A percentile compares a stretch with the other conserved stretches of the same genome.
Evolutionary conservation across 2,113 vertebrate genomes (phyloP).

Genomic region (Micronycteris hirsuta): DNA sequence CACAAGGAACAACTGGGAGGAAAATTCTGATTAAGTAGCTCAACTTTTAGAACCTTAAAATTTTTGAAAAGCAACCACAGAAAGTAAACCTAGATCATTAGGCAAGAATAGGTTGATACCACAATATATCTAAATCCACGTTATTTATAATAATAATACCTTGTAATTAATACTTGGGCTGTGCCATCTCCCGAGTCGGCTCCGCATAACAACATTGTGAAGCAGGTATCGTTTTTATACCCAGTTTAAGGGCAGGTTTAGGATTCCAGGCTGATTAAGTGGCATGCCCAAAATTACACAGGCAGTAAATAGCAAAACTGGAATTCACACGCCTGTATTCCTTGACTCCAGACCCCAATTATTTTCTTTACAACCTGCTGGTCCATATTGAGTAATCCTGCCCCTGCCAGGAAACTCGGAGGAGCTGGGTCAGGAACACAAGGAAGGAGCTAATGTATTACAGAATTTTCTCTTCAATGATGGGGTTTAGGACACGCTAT

Average conservation of each 20-base stretch:
- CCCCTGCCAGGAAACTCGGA: not conserved
- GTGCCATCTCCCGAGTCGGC: not conserved
- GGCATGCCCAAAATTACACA: not conserved
- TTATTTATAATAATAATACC: not conserved
- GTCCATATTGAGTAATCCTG: not conserved
- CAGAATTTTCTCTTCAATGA: not conserved
- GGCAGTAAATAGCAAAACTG: not conserved
- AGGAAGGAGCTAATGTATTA: not conserved
- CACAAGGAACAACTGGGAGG: not conserved
- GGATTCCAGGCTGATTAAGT: not conserved
- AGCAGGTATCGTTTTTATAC: not conserved
- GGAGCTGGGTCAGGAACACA: not conserved
- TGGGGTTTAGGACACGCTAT: not conserved
- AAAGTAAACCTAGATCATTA: not conserved
- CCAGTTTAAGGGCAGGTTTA: not conserved
- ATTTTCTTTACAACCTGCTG: not conserved
- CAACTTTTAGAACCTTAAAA: not conserved
- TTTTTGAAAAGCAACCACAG: not conserved
- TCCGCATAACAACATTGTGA: not conserved
- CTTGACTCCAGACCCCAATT: not conserved
- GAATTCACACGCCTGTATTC: not conserved
- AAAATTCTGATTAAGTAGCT: slow-evolving; percentile 22
- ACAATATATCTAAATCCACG: not conserved
- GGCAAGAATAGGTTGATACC: not conserved
- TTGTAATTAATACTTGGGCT: not conserved